Conservation (phyloP, 2,113 vertebrate species). For the Pedetes capensis region DNA sequence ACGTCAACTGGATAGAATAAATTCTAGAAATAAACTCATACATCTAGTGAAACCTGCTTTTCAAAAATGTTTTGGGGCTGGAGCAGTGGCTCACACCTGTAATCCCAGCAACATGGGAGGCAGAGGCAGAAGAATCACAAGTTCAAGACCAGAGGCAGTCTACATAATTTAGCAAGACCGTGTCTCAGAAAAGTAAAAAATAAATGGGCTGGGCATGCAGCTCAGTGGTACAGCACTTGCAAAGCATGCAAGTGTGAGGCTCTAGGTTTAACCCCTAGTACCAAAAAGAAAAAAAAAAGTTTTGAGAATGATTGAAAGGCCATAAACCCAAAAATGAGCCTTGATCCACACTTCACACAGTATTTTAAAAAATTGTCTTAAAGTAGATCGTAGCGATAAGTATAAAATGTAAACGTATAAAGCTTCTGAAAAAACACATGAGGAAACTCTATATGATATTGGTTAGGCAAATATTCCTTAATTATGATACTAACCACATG, state of each 20-base stretch:
- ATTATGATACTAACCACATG: background rate
- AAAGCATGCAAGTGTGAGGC: too few relatives aligned
- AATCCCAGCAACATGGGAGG: too few relatives aligned
- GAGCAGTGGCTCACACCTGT: too few relatives aligned
- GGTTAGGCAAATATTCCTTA: background rate
- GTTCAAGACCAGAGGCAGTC: too few relatives aligned
- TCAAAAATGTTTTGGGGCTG: too few relatives aligned
- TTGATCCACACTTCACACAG: background rate
- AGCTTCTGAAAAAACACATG: background rate
- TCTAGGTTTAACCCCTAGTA: too few relatives aligned
- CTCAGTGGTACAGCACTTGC: too few relatives aligned
- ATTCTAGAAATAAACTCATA: background rate
- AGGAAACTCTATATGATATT: background rate
- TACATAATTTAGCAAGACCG: too few relatives aligned
- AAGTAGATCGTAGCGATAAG: background rate
- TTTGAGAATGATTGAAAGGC: background rate
- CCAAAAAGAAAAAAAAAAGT: too few relatives aligned
- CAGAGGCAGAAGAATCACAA: too few relatives aligned
- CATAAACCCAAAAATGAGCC: background rate
- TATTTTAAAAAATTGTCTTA: background rate
- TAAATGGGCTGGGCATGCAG: too few relatives aligned
- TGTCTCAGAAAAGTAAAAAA: too few relatives aligned
- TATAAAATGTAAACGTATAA: background rate
- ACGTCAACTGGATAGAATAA: background rate
- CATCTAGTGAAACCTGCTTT: background rate